phyloP scores from a whole-genome alignment of 2,113 vertebrate genomes.

The Machaerirhynchus nigripectus region DNA sequence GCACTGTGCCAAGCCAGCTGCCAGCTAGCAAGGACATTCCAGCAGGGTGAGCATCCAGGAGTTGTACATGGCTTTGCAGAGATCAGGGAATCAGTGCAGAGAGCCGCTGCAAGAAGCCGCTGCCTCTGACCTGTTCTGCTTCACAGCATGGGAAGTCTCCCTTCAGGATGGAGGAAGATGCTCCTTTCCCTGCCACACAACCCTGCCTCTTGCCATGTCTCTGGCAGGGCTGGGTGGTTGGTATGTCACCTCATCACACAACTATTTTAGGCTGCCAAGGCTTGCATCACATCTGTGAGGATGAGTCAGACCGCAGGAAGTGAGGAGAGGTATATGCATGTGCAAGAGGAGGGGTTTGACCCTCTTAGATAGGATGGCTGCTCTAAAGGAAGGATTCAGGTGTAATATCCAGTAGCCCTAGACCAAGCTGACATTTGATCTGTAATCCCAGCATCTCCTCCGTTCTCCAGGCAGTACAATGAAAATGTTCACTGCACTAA shows the following conservation, averaged over 20 bases:
- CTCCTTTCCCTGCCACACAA: background rate
- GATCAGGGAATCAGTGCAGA: background rate
- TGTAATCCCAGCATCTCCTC: background rate
- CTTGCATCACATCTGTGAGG: background rate
- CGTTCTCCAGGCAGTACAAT: background rate
- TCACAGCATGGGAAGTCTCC: background rate
- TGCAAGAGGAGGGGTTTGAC: background rate
- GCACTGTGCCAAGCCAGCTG: background rate
- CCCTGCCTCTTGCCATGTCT: background rate
- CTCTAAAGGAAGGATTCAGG: background rate
- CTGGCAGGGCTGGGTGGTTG: background rate
- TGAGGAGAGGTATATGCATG: background rate
- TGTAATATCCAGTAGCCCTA: background rate
- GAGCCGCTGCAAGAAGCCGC: rapidly evolving
- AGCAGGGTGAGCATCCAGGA: background rate
- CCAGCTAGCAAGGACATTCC: background rate
- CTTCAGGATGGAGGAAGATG: background rate
- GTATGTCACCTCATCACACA: background rate
- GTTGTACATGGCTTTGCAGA: rapidly evolving
- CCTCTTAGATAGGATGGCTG: background rate
- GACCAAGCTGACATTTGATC: background rate
- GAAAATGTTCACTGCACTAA: background rate
- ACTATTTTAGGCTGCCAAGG: background rate
- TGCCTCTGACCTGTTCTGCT: background rate
- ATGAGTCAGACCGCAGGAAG: background rate